Evolutionary conservation across 2,888 invertebrate species (phyloP).

Genomic region (Venustoraphidia nigricollis): DNA sequence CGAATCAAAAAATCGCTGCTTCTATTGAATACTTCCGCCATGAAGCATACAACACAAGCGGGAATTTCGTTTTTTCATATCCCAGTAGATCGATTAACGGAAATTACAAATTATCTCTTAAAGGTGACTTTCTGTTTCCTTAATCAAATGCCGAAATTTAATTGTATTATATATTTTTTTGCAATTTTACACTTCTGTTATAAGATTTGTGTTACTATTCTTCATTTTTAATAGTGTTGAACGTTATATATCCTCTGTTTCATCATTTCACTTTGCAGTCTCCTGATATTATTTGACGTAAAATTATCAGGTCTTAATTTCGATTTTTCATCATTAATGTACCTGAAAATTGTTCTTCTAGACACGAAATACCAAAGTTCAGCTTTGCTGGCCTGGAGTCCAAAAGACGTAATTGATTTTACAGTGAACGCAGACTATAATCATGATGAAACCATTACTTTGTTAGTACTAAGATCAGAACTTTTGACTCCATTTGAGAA

Average conservation of each 20-base stretch:
- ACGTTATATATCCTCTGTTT: neutral
- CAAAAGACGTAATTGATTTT: constrained; percentile 43
- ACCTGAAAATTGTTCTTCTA: neutral
- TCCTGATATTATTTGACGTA: neutral
- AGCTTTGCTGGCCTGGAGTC: constrained; percentile 53
- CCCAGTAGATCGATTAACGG: constrained; percentile 60
- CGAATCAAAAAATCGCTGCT: constrained; percentile 50
- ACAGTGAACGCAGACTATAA: constrained; percentile 43
- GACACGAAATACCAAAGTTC: constrained; percentile 1
- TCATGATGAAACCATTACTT: constrained; percentile 31
- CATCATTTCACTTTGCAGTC: neutral
- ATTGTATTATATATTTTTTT: no score
- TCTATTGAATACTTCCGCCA: constrained; percentile 45
- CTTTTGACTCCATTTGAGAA: constrained; percentile 39
- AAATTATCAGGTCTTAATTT: neutral
- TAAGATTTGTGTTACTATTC: no score
- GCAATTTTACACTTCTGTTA: no score
- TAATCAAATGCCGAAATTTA: neutral
- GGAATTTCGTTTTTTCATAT: constrained; percentile 49
- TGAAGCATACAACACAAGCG: constrained; percentile 43
- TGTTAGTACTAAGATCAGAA: constrained; percentile 28
- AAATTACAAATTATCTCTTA: constrained; percentile 42
- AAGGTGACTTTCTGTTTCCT: constrained; percentile 23
- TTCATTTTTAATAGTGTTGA: neutral
- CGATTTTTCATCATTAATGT: neutral